Base-by-base conservation (phyloP, 2,888 invertebrate genomes). In the Pomacea canaliculata region DNA sequence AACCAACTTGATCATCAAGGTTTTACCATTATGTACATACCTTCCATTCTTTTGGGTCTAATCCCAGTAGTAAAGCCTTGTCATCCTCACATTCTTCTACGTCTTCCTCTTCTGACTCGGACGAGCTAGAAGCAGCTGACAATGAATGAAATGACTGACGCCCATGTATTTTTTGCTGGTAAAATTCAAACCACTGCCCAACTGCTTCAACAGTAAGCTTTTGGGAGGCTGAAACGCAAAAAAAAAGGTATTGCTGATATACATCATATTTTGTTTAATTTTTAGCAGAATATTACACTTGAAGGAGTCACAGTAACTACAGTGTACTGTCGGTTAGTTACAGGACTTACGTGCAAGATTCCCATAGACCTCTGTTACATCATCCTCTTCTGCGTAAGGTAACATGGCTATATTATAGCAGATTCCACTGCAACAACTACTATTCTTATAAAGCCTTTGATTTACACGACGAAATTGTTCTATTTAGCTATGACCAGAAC, bases 21-120 rank as follows among this genome's bases (percentile, higher is more conserved):
- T 37, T 37, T 37, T 37, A 37, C 37, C 37, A 37, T 37, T 37
- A 37, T 37, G 37, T 37, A 65, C 69, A 46, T 83, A 92, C 92
- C 91, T 98, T 98, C 98, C 98, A 99, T 87, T 97, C 96, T 91
- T 96, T 97, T 5, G 98, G 98, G 92, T 98, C 96, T 82, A 98
- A 92, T 79, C 96, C 96, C 82, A 95, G 93, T 80, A 98, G 92
- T 90, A 96, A 96, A 77, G 94, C 83, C 66, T 85, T 85, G 76
- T 86, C 84, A 70, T 89, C 87, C 65, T 89, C 85, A 56, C 82
- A 85, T 18, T 85, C 82, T 23, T 84, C 85, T 27, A 79, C 76
- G 19, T 82, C 77, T 49, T 78, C 83, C 49, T 83, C 83, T 62
- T 85, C 85, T 76, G 82, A 82, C 60, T 89, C 89, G 13, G 87